Evolutionary conservation across 2,113 vertebrate genomes (phyloP).

Genomic region (zebrafish (Danio rerio)): GRCz12tu NC_133190.1:6697501-6698000

Average conservation of each 20-base stretch:
- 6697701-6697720: constrained; percentile 68
- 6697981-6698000: constrained; percentile 62
- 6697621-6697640: constrained; percentile 25
- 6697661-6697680: constrained; percentile 74
- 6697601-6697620: constrained; percentile 20
- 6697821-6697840: constrained; percentile 75
- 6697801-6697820: constrained; percentile 69
- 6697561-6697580: neutral
- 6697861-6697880: constrained; percentile 60
- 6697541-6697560: neutral
- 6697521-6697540: neutral
- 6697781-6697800: constrained; percentile 75
- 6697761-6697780: constrained; percentile 73
- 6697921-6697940: neutral
- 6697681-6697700: constrained; percentile 77
- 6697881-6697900: constrained; percentile 65
- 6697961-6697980: neutral
- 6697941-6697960: neutral
- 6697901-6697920: constrained; percentile 61
- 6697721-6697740: constrained; percentile 65
- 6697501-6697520: neutral
- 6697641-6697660: constrained; percentile 76
- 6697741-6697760: constrained; percentile 64
- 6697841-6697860: constrained; percentile 74
- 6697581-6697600: constrained; percentile 1